Evolutionary conservation across 2,888 invertebrate species (phyloP), one percentile per base, ranked within the genome.

Genomic region (Calameuta pallipes): DNA sequence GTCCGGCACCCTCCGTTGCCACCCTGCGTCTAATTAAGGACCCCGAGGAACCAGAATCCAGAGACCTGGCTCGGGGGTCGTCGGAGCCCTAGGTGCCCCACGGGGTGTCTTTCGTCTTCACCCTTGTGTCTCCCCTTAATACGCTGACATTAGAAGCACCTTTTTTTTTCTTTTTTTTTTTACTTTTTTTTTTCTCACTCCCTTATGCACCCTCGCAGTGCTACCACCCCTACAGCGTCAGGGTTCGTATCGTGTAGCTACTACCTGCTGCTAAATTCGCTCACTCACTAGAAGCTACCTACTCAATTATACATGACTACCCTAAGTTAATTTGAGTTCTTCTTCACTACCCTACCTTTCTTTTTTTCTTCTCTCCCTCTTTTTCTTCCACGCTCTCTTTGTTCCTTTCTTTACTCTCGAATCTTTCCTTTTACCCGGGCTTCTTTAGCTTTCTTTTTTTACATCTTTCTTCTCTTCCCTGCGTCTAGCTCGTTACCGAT

Each of bases 261-360:
- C 41, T 56, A 56, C 41, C 41, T 56, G 41, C 41, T 56, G 41
- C 41, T 56, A 56, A 56, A 56, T 56, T 56, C 41, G 41, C 41
- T 56, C 41, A 41, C 41, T 41, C 41, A 56, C 41, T 56, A 23
- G 41, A 56, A 56, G 15, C 41, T 56, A 56, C 41, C 41, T 56
- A 56, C 75, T 79, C 79, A 81, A 78, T 82, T 81, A 80, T 78
- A 78, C 73, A 56, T 23, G 41, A 56, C 41, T 23, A 56, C 41
- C 23, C 41, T 56, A 56, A 56, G 41, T 23, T 56, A 23, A 56
- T 56, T 56, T 23, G 23, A 23, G 41, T 9, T 56, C 41, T 23
- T 56, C 41, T 56, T 6, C 23, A 56, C 23, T 56, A 0, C 23
- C 41, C 9, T 0, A 2, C 23, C 41, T 9, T 9, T 37, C 11